phyloP scores from a whole-genome alignment of 2,113 vertebrate genomes.

The Arenaria interpres region DNA sequence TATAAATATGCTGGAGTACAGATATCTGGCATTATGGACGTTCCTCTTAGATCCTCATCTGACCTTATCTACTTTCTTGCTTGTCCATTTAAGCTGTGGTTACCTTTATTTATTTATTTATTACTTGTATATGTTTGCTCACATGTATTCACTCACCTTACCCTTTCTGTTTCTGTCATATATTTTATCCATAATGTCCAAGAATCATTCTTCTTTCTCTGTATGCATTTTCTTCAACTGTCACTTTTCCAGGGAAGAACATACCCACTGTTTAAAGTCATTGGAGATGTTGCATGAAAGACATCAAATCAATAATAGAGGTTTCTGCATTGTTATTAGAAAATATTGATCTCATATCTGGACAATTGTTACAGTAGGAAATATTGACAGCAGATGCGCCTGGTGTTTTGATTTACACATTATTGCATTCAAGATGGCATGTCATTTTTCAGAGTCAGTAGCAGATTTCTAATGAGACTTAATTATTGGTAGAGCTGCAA shows the following conservation, averaged over 20 bases:
- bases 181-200: neutral
- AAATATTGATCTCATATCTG: neutral
- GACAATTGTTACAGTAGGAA: neutral
- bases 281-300: rapidly evolving
- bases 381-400: neutral
- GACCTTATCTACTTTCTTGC: neutral
- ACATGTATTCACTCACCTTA: neutral
- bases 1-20: neutral
- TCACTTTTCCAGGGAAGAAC: neutral
- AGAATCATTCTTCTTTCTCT: neutral
- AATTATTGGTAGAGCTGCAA: neutral
- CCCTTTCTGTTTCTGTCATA: neutral
- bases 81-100: neutral
- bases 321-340: neutral
- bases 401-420: neutral
- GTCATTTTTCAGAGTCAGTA: neutral
- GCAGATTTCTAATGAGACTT: neutral
- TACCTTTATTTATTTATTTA: neutral
- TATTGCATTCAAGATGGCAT: neutral
- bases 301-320: neutral
- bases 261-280: neutral
- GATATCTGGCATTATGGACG: rapidly evolving
- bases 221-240: neutral
- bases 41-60: neutral
- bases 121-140: neutral